These are phyloP conservation scores for Drosophila bocqueti DNA, from an alignment of 1,140 invertebrate species.

Conservation along the genomic window DNA sequence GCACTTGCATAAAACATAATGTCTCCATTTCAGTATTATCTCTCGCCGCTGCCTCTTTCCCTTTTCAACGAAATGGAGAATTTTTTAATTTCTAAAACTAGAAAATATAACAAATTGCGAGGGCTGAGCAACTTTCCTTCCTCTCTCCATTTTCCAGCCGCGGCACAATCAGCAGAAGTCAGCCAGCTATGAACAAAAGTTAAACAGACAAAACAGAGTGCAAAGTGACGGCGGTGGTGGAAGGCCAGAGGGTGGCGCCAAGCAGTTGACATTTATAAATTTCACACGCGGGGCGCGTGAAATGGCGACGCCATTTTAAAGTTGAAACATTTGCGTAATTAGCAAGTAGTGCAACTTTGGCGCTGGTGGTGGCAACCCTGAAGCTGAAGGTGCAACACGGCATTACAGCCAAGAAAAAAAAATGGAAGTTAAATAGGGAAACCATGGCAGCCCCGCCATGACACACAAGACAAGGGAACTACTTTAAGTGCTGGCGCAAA, in stretches of 20 bases:
- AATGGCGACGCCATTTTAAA: constrained; percentile 71
- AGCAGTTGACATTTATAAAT: constrained; percentile 66
- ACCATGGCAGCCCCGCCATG: background rate
- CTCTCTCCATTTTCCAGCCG: constrained; percentile 35
- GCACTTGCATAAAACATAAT: constrained; percentile 48
- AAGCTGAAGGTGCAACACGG: constrained; percentile 54
- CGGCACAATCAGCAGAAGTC: constrained; percentile 72
- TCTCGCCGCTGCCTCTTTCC: background rate
- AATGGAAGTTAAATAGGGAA: background rate
- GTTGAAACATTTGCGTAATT: constrained; percentile 79
- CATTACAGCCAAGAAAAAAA: background rate
- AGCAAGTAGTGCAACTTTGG: constrained; percentile 40
- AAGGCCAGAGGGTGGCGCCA: background rate
- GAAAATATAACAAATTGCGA: constrained; percentile 68
- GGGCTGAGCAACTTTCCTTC: too few species aligned
- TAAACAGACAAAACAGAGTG: constrained; percentile 80
- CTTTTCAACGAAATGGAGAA: constrained; percentile 26
- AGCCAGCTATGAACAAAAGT: constrained; percentile 77
- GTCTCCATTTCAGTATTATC: constrained; percentile 29
- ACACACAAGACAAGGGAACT: constrained; percentile 12
- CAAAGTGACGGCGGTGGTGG: constrained; percentile 31
- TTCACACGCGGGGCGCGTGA: constrained; percentile 59
- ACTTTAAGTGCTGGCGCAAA: constrained; percentile 66
- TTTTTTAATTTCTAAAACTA: constrained; percentile 68
- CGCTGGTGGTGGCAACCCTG: constrained; percentile 10